Conservation (phyloP, 2,797 vertebrate genomes). For the Notolabrus celidotus region DNA sequence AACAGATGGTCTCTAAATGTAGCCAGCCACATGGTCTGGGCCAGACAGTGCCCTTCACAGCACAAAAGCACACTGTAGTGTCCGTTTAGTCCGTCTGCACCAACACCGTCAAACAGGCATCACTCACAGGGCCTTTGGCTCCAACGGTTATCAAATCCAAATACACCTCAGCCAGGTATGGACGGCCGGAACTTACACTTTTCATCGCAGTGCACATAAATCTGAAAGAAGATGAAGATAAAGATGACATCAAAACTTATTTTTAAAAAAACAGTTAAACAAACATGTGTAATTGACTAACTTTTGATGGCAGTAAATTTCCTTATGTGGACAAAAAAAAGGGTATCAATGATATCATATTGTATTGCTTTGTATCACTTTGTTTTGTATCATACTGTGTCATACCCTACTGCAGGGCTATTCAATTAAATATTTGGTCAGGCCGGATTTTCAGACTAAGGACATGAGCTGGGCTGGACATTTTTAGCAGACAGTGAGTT, state of each 20-base stretch:
- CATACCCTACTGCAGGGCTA: no score
- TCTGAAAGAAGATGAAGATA: conserved; percentile 59
- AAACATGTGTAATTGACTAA: background rate
- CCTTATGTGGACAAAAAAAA: background rate
- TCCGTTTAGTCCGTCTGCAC: conserved; percentile 71
- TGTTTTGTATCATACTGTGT: no score
- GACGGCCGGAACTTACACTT: conserved; percentile 48
- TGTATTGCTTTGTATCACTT: no score
- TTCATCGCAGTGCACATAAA: conserved; percentile 71
- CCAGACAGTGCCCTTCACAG: conserved; percentile 65
- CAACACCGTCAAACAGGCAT: conserved; percentile 75
- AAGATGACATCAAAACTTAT: conserved; percentile 17
- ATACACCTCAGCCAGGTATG: conserved; percentile 60
- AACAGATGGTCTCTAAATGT: conserved; percentile 80
- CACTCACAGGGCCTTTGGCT: conserved; percentile 62
- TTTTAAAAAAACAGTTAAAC: background rate
- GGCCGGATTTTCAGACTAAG: no score
- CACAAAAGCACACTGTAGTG: conserved; percentile 74
- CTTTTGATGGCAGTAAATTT: background rate
- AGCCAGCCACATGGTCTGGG: conserved; percentile 82
- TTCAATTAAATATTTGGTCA: no score
- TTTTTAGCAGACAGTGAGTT: no score
- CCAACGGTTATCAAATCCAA: conserved; percentile 65
- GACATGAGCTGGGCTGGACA: no score
- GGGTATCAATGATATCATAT: no score